Percentiles rank a stretch among this genome's conserved stretches.
phyloP scores from a whole-genome alignment of 2,888 invertebrate species.

The Troides oblongomaculatus region DNA sequence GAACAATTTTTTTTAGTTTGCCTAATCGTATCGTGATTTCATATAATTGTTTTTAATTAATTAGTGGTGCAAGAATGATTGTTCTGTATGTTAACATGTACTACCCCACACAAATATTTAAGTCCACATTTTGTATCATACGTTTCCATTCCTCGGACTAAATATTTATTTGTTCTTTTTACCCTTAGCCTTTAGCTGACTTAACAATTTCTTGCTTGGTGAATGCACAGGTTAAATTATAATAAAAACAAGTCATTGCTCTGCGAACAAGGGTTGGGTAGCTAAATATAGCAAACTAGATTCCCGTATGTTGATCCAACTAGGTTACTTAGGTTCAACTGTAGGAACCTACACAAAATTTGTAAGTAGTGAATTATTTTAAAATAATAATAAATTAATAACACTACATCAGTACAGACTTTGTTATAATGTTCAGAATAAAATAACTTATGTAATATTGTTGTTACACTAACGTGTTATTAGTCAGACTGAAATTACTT shows the following conservation, averaged over 20 bases:
- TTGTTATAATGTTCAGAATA: too few species aligned
- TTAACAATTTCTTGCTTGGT: too few species aligned
- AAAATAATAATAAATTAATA: background rate
- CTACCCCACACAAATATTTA: too few species aligned
- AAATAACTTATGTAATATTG: background rate
- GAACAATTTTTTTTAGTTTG: too few species aligned
- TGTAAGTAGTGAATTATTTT: background rate
- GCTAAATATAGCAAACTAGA: constrained; percentile 27
- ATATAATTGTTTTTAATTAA: too few species aligned
- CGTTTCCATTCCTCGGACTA: too few species aligned
- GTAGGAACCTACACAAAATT: background rate
- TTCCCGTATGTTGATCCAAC: constrained; percentile 7
- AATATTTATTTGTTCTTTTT: too few species aligned
- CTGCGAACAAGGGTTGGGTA: background rate
- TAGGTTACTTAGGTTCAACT: background rate
- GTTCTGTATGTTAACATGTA: too few species aligned
- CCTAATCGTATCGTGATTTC: too few species aligned
- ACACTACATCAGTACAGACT: background rate
- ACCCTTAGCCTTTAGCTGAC: too few species aligned
- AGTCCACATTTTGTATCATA: too few species aligned
- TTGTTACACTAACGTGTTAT: background rate
- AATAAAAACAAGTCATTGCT: constrained; percentile 14
- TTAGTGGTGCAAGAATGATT: too few species aligned
- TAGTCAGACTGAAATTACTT: background rate
- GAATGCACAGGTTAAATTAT: background rate